A percentile compares a stretch with the other conserved stretches of the same genome.
These are phyloP conservation scores for Trematomus loennbergii DNA, from an alignment of 2,113 vertebrate genomes.

Conservation along the genomic window DNA sequence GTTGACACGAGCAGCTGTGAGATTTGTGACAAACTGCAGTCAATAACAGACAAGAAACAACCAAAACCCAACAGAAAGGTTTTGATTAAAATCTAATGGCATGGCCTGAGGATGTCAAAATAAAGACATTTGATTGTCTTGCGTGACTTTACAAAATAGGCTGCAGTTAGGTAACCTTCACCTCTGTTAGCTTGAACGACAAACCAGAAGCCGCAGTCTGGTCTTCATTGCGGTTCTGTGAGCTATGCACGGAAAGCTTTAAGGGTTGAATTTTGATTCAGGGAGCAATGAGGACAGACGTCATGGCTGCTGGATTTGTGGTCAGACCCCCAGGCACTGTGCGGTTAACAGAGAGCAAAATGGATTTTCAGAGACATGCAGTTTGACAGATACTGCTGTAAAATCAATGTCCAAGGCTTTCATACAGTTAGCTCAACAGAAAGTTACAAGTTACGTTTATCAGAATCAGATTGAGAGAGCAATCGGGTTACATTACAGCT, in stretches of 20 bases:
- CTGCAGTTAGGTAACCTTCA: slow-evolving; percentile 57
- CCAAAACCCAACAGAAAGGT: slow-evolving; percentile 11
- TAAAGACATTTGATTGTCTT: slow-evolving; percentile 51
- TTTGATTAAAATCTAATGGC: slow-evolving; percentile 46
- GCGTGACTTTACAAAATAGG: slow-evolving; percentile 71
- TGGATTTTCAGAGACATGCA: slow-evolving; percentile 25
- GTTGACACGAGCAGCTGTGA: slow-evolving; percentile 46
- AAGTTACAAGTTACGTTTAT: not conserved
- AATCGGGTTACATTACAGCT: not conserved
- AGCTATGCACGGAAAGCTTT: slow-evolving; percentile 30
- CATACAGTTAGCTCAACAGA: not conserved
- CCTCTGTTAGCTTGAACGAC: slow-evolving; percentile 56
- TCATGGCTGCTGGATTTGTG: slow-evolving; percentile 40
- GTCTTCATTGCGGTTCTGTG: slow-evolving; percentile 36
- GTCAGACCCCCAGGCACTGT: slow-evolving; percentile 24
- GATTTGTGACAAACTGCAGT: slow-evolving; percentile 18
- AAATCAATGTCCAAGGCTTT: not conserved
- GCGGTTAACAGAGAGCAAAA: slow-evolving; percentile 9
- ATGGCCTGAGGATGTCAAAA: slow-evolving; percentile 36
- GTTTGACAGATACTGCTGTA: slow-evolving; percentile 3
- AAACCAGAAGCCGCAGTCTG: slow-evolving; percentile 67
- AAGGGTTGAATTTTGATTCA: slow-evolving; percentile 24
- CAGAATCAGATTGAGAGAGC: not conserved
- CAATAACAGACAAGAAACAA: slow-evolving; percentile 41
- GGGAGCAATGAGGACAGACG: slow-evolving; percentile 44